Evolutionary conservation across 2,113 vertebrate genomes (phyloP).

Genomic region (Hippocampus abdominalis): DNA sequence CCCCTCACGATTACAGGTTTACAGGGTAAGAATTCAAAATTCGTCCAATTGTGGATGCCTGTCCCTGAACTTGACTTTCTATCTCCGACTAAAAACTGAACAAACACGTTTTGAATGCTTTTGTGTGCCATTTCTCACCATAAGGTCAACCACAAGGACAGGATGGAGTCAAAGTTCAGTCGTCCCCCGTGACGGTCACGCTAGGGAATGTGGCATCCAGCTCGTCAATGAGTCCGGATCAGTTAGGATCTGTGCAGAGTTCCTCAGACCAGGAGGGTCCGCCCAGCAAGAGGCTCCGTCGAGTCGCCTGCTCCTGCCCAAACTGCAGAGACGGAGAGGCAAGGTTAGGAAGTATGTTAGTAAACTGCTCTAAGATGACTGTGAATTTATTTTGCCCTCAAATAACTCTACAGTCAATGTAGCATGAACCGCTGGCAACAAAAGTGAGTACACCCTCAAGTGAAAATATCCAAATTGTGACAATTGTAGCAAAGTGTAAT

Average conservation of each 20-base stretch:
- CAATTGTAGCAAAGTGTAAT: background rate
- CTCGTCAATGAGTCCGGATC: slow-evolving; percentile 90
- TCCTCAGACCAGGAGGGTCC: slow-evolving; percentile 91
- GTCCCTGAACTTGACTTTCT: background rate
- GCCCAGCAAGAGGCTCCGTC: slow-evolving; percentile 90
- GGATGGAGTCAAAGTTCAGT: slow-evolving; percentile 90
- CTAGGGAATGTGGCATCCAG: slow-evolving; percentile 85
- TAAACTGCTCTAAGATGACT: background rate
- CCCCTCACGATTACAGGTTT: slow-evolving; percentile 95
- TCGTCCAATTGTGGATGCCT: background rate
- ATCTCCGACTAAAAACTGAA: background rate
- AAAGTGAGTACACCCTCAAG: too few relatives aligned
- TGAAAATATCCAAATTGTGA: background rate
- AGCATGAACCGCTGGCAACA: too few relatives aligned
- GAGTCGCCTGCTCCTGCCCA: slow-evolving; percentile 96
- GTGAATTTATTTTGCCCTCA: background rate
- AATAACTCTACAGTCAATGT: background rate
- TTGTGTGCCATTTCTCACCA: slow-evolving; percentile 25
- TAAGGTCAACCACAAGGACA: slow-evolving; percentile 93
- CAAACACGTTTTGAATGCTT: background rate
- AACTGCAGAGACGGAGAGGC: slow-evolving; percentile 98
- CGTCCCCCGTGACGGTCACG: slow-evolving; percentile 88
- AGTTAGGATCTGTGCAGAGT: slow-evolving; percentile 91
- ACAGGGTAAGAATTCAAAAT: slow-evolving; percentile 76
- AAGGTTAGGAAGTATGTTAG: slow-evolving; percentile 76